These are phyloP conservation scores for Neosilurus mollespiculum DNA, from an alignment of 2,797 vertebrate species.

Conservation along the genomic window DNA sequence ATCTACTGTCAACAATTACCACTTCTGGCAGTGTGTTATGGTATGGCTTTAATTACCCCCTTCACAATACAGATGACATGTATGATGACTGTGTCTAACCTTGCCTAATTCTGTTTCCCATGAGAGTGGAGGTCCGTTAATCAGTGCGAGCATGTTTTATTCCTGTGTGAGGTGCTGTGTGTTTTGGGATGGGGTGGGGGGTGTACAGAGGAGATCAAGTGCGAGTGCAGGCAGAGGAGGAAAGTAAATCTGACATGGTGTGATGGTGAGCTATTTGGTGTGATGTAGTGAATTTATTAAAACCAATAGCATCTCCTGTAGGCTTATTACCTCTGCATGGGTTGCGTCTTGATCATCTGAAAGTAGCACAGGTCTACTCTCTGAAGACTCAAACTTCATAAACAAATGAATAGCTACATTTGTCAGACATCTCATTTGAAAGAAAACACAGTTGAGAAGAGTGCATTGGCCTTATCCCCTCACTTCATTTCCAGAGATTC, in stretches of 20 bases:
- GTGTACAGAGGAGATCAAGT: not conserved
- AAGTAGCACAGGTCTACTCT: slow-evolving; percentile 7
- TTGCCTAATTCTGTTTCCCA: slow-evolving; percentile 66
- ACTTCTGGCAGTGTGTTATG: slow-evolving; percentile 18
- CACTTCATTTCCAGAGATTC: slow-evolving; percentile 39
- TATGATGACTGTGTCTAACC: slow-evolving; percentile 55
- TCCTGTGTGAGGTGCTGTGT: slow-evolving; percentile 52
- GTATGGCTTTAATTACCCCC: slow-evolving; percentile 27
- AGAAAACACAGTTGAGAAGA: slow-evolving; percentile 32
- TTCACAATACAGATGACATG: not conserved
- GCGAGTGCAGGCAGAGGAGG: not conserved
- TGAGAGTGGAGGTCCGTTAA: slow-evolving; percentile 57
- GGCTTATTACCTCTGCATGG: slow-evolving; percentile 15
- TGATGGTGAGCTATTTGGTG: not conserved
- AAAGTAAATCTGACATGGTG: not conserved
- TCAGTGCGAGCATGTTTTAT: slow-evolving; percentile 52
- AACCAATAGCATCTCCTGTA: not conserved
- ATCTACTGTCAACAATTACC: slow-evolving; percentile 23
- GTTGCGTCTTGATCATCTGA: slow-evolving; percentile 15
- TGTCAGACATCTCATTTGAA: slow-evolving; percentile 33
- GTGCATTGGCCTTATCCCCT: slow-evolving; percentile 18
- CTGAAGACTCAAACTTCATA: slow-evolving; percentile 10
- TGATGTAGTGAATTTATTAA: slow-evolving; percentile 7
- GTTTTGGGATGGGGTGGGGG: not conserved
- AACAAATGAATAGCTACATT: slow-evolving; percentile 3